Base-by-base conservation (phyloP, 2,113 vertebrate genomes). In the Anthoscopus minutus region DNA sequence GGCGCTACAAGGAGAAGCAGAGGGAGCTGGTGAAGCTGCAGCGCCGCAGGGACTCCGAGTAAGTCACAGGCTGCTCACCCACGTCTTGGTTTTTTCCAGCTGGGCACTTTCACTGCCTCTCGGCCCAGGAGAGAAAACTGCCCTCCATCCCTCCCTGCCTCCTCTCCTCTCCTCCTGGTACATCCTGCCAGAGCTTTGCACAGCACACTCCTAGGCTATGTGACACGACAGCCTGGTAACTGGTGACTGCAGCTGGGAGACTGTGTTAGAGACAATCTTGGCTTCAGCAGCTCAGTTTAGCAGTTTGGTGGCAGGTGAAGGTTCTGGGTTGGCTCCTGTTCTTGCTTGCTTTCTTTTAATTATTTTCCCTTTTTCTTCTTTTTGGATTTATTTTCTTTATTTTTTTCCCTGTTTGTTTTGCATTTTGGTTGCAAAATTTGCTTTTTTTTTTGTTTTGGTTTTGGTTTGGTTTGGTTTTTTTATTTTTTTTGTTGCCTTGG, bases 1-100 rank as follows among this genome's bases (percentile, higher is more conserved):
- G 98, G 81, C 98, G 97, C 1, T 99, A 99, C 96, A 99, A 99
- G 96, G 99, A 99, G 95, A 99, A 99, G 96, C 99, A 99, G 97
- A 96, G 99, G 25, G 99, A 99, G 97, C 95, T 99, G 95, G 98
- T 98, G 96, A 99, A 98, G 93, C 97, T 99, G 86, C 99, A 99
- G 98, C 97, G 98, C 51, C 99, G 98, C 91, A 97, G 98, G 40
- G 99, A 99, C 93, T 98, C 98, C 2, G 98, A 98, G 99, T 99
- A 97, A 98, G 99, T 98, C 23, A 1, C 80, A 66, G 67, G 27
- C n/a, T 62, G 61, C 71, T 95, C 77, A 24, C 85, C 51, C 6
- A 7, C 3, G n/a, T 56, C 56, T 91, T 33, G 79, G 31, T 65
- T 72, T 81, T 72, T 96, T 91, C 78, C 86, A 95, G 92, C 79